Evolutionary conservation across 2,113 vertebrate genomes (phyloP).

Genomic region (Psilopogon haemacephalus): DNA sequence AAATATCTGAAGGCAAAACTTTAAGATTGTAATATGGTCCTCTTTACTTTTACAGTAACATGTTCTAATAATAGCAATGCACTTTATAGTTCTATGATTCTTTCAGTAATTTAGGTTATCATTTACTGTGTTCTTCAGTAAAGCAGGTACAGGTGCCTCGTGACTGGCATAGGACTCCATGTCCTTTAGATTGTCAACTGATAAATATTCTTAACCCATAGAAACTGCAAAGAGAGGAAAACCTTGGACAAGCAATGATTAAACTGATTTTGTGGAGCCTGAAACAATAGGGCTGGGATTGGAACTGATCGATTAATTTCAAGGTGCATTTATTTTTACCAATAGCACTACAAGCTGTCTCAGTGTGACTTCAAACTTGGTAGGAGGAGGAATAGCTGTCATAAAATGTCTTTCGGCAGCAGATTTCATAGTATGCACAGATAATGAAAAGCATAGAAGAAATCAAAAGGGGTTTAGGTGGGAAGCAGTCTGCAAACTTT

Average conservation of each 20-base stretch:
- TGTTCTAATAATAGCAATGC: not conserved
- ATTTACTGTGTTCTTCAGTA: not conserved
- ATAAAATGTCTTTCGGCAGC: not conserved
- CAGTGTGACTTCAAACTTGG: not conserved
- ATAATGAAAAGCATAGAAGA: not conserved
- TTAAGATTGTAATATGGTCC: not conserved
- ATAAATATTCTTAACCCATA: not conserved
- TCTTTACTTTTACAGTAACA: not conserved
- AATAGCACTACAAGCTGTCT: not conserved
- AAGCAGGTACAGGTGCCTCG: not conserved
- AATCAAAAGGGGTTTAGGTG: not conserved
- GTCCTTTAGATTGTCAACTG: not conserved
- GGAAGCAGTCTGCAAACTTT: not conserved
- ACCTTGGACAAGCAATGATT: not conserved
- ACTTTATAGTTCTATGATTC: not conserved
- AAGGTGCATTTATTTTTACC: not conserved
- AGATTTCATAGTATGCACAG: not conserved
- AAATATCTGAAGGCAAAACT: not conserved
- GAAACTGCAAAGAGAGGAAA: not conserved
- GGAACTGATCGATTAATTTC: not conserved
- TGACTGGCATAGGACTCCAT: not conserved
- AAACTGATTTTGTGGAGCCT: not conserved
- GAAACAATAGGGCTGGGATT: not conserved
- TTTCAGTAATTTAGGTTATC: not conserved
- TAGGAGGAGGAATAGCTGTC: not conserved